Conservation (phyloP, 2,888 invertebrate genomes). For the Alentia gelatinosa region DNA sequence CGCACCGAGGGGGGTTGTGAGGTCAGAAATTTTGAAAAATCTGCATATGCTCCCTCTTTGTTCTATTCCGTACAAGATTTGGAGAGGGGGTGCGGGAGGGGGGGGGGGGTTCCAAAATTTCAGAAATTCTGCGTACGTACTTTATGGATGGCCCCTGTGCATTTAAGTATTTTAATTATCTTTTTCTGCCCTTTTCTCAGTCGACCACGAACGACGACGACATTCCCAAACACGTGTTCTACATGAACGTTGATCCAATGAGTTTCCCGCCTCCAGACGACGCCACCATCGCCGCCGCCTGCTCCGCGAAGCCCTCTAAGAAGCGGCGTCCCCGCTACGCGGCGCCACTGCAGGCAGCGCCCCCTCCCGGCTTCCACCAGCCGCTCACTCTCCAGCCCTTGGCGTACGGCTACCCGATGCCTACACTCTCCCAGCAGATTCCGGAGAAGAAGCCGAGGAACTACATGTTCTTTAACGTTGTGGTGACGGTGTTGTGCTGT, state of each 20-base stretch:
- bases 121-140: too few relatives aligned
- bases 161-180: too few relatives aligned
- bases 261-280: background rate
- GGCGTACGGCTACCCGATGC: conserved; percentile 9
- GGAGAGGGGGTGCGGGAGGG: too few relatives aligned
- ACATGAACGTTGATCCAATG: background rate
- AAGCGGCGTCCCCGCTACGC: background rate
- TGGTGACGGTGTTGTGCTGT: background rate
- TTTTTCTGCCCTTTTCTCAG: too few relatives aligned
- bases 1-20: too few relatives aligned
- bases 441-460: background rate
- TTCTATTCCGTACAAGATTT: too few relatives aligned
- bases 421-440: background rate
- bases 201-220: too few relatives aligned
- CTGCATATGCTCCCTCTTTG: too few relatives aligned
- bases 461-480: background rate
- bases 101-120: too few relatives aligned
- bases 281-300: background rate
- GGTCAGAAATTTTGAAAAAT: too few relatives aligned
- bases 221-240: background rate
- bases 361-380: conserved; percentile 3
- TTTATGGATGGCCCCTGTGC: too few relatives aligned
- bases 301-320: background rate
- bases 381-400: background rate
- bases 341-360: background rate